phyloP scores from a whole-genome alignment of 1,140 invertebrate species.

The Microplitis demolitor region DNA sequence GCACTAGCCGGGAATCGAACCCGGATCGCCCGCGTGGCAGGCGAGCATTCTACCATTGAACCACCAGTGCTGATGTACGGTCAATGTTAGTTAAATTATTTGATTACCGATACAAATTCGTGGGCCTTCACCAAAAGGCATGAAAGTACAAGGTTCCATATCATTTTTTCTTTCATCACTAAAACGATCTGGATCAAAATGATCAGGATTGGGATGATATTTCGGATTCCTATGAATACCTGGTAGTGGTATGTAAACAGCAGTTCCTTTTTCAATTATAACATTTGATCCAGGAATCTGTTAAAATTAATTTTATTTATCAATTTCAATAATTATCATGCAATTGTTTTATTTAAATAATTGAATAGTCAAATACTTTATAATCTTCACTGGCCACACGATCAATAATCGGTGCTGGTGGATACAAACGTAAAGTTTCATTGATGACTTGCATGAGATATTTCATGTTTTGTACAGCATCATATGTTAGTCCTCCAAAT shows the following conservation, averaged over 20 bases:
- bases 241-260: slow-evolving; percentile 44
- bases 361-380: not conserved
- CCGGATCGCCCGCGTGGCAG: slow-evolving; percentile 90
- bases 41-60: slow-evolving; percentile 94
- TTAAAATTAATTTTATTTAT: not conserved
- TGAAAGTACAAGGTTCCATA: slow-evolving; percentile 33
- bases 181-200: slow-evolving; percentile 56
- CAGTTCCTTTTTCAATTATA: slow-evolving; percentile 52
- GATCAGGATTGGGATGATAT: slow-evolving; percentile 7
- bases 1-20: slow-evolving; percentile 54
- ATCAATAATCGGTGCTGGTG: slow-evolving; percentile 63
- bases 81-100: not conserved
- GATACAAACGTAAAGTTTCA: slow-evolving; percentile 59
- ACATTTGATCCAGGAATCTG: slow-evolving; percentile 54
- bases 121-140: slow-evolving; percentile 49
- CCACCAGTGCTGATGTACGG: slow-evolving; percentile 62
- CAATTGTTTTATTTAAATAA: not conserved
- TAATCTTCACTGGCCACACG: slow-evolving; percentile 41
- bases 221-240: slow-evolving; percentile 22
- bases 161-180: slow-evolving; percentile 44
- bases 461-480: slow-evolving; percentile 28
- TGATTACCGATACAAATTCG: slow-evolving; percentile 44
- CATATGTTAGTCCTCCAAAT: slow-evolving; percentile 12
- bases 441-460: slow-evolving; percentile 27
- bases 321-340: not conserved